Conservation (phyloP, 2,113 vertebrate species). For the Pseudorasbora parva region DNA sequence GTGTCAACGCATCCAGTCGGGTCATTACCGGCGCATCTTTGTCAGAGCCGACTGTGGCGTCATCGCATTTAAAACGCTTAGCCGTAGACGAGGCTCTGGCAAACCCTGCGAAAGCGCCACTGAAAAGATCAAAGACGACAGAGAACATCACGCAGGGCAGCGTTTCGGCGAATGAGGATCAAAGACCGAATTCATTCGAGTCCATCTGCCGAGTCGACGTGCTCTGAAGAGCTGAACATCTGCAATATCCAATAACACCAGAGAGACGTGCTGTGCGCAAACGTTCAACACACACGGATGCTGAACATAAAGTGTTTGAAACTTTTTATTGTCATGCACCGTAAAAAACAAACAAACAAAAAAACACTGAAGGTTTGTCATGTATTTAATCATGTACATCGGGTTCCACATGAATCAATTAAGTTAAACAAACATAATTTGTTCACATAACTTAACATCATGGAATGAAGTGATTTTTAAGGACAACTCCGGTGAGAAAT, state of each 20-base stretch:
- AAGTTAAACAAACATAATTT: no score
- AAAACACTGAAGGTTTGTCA: no score
- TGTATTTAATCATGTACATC: no score
- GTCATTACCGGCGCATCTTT: background rate
- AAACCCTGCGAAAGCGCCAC: background rate
- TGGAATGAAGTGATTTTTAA: no score
- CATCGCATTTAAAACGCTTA: slow-evolving; percentile 1
- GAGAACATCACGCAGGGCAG: slow-evolving; percentile 16
- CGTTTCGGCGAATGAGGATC: slow-evolving; percentile 15
- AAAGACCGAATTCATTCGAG: slow-evolving; percentile 5
- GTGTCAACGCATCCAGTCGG: background rate
- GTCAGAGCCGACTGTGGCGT: background rate
- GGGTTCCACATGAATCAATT: no score
- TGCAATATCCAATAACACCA: background rate
- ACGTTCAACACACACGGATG: background rate
- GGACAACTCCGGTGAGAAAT: no score
- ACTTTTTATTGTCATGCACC: no score
- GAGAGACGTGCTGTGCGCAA: background rate
- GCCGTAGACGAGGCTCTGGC: background rate
- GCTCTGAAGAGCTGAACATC: background rate
- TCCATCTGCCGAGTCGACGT: background rate
- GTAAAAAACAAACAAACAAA: no score
- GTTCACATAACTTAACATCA: no score
- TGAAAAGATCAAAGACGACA: slow-evolving; percentile 28
- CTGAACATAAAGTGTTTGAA: background rate